These are phyloP conservation scores for Hermodice carunculata DNA, from an alignment of 2,888 invertebrate species.

Conservation along the genomic window DNA sequence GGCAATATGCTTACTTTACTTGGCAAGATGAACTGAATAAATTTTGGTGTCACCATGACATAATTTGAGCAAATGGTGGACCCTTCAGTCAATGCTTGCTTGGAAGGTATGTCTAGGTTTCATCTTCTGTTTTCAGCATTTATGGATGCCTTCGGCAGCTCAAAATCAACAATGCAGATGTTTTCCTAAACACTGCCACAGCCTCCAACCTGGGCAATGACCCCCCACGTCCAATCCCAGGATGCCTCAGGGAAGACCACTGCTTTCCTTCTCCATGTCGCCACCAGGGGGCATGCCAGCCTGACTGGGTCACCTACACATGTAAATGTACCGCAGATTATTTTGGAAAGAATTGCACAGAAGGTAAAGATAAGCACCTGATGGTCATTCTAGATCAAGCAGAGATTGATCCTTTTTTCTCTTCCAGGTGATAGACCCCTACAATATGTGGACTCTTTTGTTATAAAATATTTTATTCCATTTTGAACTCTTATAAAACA, in stretches of 20 bases:
- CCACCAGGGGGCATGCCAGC: constrained; percentile 23
- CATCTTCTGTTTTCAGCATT: constrained; percentile 48
- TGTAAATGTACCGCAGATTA: constrained; percentile 52
- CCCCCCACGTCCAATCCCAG: constrained; percentile 48
- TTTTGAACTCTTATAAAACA: no score
- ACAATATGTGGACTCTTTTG: no score
- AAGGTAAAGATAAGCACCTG: constrained; percentile 49
- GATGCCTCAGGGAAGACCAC: constrained; percentile 53
- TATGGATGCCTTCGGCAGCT: constrained; percentile 58
- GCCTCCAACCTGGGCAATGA: constrained; percentile 55
- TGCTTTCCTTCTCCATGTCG: constrained; percentile 50
- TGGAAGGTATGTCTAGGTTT: no score
- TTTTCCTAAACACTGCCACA: constrained; percentile 44
- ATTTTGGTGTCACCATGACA: no score
- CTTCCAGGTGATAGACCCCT: no score
- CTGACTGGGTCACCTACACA: constrained; percentile 45
- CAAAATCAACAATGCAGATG: constrained; percentile 44
- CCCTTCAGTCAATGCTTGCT: not conserved
- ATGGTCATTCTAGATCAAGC: no score
- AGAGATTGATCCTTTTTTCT: no score
- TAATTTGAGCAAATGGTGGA: not conserved
- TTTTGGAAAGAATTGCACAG: constrained; percentile 48
- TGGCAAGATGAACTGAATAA: no score
- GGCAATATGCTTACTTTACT: no score
- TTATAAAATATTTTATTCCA: no score